Conservation (phyloP, 2,888 invertebrate genomes). For the Drosophila tripunctata region DNA sequence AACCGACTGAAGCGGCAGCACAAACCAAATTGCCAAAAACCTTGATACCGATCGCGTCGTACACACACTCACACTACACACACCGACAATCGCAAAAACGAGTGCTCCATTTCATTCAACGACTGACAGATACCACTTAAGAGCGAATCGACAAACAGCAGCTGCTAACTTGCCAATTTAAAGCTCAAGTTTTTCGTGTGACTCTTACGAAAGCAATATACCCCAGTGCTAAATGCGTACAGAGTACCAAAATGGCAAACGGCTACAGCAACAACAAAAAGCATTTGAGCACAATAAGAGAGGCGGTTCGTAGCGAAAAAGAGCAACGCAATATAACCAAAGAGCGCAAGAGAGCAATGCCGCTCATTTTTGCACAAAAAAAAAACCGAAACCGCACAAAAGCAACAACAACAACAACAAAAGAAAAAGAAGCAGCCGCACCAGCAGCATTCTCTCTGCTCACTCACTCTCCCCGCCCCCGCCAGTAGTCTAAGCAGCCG, state of each 20-base stretch:
- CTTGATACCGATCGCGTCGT: slow-evolving; percentile 82
- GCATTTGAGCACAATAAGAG: slow-evolving; percentile 51
- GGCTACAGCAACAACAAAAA: slow-evolving; percentile 36
- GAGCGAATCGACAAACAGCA: background rate
- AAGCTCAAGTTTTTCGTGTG: background rate
- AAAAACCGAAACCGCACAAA: slow-evolving; percentile 24
- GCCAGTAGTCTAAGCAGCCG: slow-evolving; percentile 37
- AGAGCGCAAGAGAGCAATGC: slow-evolving; percentile 39
- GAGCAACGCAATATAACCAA: slow-evolving; percentile 34
- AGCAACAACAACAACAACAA: slow-evolving; percentile 44
- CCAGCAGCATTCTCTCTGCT: slow-evolving; percentile 39
- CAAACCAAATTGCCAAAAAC: slow-evolving; percentile 83
- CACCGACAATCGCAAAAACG: slow-evolving; percentile 3
- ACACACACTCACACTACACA: slow-evolving; percentile 31
- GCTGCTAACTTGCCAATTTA: background rate
- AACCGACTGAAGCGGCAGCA: slow-evolving; percentile 79
- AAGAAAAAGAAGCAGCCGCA: slow-evolving; percentile 15
- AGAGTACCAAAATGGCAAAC: slow-evolving; percentile 55
- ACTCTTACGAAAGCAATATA: background rate
- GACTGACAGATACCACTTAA: slow-evolving; percentile 33
- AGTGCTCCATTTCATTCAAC: background rate
- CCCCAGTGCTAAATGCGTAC: background rate
- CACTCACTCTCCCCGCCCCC: slow-evolving; percentile 57
- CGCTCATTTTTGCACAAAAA: slow-evolving; percentile 54
- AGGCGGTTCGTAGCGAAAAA: slow-evolving; percentile 27